Conservation (phyloP, 2,888 invertebrate genomes). For the Drosophila macrospina region DNA sequence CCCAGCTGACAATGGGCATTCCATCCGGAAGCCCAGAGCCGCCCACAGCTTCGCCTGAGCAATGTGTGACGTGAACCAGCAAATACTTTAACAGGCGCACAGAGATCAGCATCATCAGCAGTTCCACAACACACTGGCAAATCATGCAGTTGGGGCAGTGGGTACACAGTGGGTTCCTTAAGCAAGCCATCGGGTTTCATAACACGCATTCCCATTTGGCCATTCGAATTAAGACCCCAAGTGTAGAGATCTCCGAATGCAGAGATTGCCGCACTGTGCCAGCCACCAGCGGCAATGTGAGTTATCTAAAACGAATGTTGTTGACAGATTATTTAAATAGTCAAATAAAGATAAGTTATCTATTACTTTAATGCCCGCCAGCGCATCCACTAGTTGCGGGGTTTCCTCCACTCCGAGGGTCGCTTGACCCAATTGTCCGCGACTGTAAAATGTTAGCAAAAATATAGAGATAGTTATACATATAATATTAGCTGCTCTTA, state of each 20-base stretch:
- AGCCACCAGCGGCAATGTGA: slow-evolving; percentile 92
- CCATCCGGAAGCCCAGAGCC: slow-evolving; percentile 91
- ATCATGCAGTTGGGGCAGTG: slow-evolving; percentile 83
- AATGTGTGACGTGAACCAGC: slow-evolving; percentile 93
- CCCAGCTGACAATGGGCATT: slow-evolving; percentile 93
- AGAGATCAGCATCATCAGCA: slow-evolving; percentile 27
- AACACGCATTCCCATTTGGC: slow-evolving; percentile 91
- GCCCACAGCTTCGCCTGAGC: slow-evolving; percentile 88
- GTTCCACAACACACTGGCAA: slow-evolving; percentile 65
- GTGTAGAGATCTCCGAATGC: slow-evolving; percentile 92
- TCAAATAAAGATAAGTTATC: slow-evolving; percentile 15
- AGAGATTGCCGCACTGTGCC: slow-evolving; percentile 94
- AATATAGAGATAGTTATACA: neutral
- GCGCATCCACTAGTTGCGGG: slow-evolving; percentile 89
- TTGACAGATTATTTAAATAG: slow-evolving; percentile 2
- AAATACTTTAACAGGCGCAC: slow-evolving; percentile 86
- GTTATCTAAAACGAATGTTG: slow-evolving; percentile 85
- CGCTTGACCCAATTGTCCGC: slow-evolving; percentile 95
- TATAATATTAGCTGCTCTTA: slow-evolving; percentile 82
- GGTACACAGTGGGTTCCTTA: slow-evolving; percentile 81
- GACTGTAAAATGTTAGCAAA: slow-evolving; percentile 86
- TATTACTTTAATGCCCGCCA: slow-evolving; percentile 89
- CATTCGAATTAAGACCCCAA: slow-evolving; percentile 97
- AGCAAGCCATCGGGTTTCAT: slow-evolving; percentile 76
- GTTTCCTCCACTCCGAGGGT: slow-evolving; percentile 86